Percentiles rank a stretch among this genome's conserved stretches.
Conservation (phyloP, 2,888 invertebrate genomes). For the Loripinus fragilis region DNA sequence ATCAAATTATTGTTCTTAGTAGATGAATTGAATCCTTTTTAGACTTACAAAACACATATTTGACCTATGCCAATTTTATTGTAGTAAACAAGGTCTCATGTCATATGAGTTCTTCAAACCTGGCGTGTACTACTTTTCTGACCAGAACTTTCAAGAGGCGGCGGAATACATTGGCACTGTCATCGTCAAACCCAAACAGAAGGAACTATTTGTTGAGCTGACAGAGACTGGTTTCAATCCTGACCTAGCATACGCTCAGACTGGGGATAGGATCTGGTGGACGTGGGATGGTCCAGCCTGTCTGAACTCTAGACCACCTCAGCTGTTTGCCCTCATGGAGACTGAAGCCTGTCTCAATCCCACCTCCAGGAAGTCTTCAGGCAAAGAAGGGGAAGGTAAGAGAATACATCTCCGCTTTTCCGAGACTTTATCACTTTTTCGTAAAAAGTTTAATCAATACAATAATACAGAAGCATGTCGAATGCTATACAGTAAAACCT, state of each 20-base stretch:
- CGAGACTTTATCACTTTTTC: no score
- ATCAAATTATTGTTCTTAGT: no score
- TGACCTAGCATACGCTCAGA: conserved; percentile 79
- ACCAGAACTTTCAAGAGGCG: conserved; percentile 82
- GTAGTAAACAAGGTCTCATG: conserved; percentile 81
- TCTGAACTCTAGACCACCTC: conserved; percentile 69
- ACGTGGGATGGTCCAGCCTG: conserved; percentile 78
- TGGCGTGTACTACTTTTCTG: conserved; percentile 83
- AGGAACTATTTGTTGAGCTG: conserved; percentile 80
- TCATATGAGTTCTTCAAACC: conserved; percentile 81
- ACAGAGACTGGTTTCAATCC: conserved; percentile 80
- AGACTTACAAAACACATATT: no score
- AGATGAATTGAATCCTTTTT: no score
- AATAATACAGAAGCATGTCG: no score
- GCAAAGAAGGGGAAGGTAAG: conserved; percentile 63
- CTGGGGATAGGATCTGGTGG: conserved; percentile 83
- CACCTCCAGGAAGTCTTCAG: conserved; percentile 66
- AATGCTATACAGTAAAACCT: no score
- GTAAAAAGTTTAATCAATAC: no score
- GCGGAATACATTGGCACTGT: conserved; percentile 83
- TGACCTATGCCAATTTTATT: no score
- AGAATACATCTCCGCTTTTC: no score
- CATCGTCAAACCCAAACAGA: conserved; percentile 83
- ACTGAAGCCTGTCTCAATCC: conserved; percentile 78
- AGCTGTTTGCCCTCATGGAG: conserved; percentile 77